Percentiles rank a stretch among this genome's conserved stretches.
Conservation (phyloP, 1,140 invertebrate species). For the Hormaphis cornu region DNA sequence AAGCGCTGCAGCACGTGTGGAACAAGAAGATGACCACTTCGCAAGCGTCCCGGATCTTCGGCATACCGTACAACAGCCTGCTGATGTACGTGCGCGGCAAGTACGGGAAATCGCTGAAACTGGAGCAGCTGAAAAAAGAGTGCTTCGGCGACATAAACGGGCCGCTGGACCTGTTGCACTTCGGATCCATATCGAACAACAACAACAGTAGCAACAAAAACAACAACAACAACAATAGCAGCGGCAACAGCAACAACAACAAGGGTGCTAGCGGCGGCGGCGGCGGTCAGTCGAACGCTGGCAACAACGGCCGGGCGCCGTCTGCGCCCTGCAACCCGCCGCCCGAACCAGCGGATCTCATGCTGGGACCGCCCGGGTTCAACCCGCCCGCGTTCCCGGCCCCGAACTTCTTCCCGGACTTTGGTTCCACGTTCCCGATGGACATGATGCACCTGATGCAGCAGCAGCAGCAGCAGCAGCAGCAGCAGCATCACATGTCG, state of each 20-base stretch:
- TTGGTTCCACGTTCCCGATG: slow-evolving; percentile 63
- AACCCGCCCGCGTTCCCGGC: slow-evolving; percentile 51
- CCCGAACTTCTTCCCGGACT: slow-evolving; percentile 65
- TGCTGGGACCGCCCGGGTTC: slow-evolving; percentile 46
- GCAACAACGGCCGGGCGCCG: slow-evolving; percentile 55
- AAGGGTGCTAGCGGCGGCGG: slow-evolving; percentile 55
- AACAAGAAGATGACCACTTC: slow-evolving; percentile 91
- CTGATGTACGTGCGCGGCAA: slow-evolving; percentile 88
- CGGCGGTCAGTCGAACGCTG: slow-evolving; percentile 50
- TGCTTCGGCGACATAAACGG: slow-evolving; percentile 58
- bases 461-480: slow-evolving; percentile 58
- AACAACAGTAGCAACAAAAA: slow-evolving; percentile 57
- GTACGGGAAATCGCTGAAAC: slow-evolving; percentile 77
- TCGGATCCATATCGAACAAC: slow-evolving; percentile 51
- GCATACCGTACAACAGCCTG: slow-evolving; percentile 82
- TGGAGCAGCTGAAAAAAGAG: slow-evolving; percentile 76
- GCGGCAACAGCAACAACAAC: slow-evolving; percentile 59
- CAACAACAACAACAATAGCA: slow-evolving; percentile 54
- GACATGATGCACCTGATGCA: slow-evolving; percentile 73
- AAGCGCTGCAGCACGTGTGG: slow-evolving; percentile 82
- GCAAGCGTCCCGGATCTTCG: slow-evolving; percentile 77
- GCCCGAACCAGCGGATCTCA: slow-evolving; percentile 36
- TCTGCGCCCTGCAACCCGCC: slow-evolving; percentile 31
- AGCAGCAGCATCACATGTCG: slow-evolving; percentile 37
- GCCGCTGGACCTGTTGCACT: slow-evolving; percentile 57